These are phyloP conservation scores for Lepus europaeus DNA, from an alignment of 2,113 vertebrate species.

Conservation along the genomic window DNA sequence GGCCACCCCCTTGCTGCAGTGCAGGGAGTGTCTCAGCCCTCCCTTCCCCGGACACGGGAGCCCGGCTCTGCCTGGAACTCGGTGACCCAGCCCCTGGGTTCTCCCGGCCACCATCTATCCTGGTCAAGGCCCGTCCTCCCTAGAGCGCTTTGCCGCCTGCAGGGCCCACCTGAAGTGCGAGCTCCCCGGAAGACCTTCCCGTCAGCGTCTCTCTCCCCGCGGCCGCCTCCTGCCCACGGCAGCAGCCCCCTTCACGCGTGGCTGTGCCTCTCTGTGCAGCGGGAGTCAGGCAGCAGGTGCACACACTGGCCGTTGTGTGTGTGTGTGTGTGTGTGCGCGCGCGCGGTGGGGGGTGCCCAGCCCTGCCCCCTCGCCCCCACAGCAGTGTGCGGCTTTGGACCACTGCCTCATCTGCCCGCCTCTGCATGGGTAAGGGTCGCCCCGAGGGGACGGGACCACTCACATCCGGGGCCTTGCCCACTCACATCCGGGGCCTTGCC, in stretches of 20 bases:
- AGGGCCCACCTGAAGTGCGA: not conserved
- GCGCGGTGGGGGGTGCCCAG: not conserved
- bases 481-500: not conserved
- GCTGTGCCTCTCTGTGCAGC: rapidly evolving
- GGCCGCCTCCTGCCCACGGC: rapidly evolving
- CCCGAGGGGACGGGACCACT: rapidly evolving
- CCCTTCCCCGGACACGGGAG: not conserved
- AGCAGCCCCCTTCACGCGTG: too few species aligned
- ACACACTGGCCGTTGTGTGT: too few species aligned
- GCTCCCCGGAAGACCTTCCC: not conserved
- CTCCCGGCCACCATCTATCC: not conserved
- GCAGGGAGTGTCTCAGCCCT: rapidly evolving
- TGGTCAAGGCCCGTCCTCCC: not conserved
- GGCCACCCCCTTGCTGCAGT: not conserved
- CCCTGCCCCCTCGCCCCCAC: not conserved
- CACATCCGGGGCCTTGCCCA: not conserved
- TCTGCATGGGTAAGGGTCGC: too few species aligned
- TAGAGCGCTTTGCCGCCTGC: not conserved
- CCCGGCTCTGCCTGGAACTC: not conserved
- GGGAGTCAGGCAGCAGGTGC: too few species aligned
- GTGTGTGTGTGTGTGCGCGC: too few species aligned
- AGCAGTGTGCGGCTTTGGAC: too few species aligned
- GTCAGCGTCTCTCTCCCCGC: not conserved
- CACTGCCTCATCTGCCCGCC: not conserved
- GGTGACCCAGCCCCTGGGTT: not conserved